Conservation (phyloP, 2,113 vertebrate species). For the Aix galericulata region DNA sequence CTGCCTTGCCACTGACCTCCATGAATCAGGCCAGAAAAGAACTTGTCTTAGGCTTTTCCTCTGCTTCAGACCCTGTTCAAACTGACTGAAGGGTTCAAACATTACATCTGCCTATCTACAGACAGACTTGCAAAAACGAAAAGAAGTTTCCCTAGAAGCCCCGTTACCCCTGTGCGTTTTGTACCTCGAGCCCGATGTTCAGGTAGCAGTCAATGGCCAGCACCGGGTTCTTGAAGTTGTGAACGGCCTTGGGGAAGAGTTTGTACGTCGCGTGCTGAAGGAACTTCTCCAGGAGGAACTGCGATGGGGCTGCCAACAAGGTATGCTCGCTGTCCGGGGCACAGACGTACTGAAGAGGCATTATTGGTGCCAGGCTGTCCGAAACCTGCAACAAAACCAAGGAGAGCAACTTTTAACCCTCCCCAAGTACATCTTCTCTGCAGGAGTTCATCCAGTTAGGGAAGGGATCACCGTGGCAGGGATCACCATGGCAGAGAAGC, state of each 20-base stretch:
- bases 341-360: conserved; percentile 92
- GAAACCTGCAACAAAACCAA: conserved; percentile 80
- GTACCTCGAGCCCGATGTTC: conserved; percentile 93
- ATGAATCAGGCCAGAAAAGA: neutral
- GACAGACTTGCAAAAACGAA: neutral
- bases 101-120: neutral
- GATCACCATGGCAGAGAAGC: neutral
- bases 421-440: neutral
- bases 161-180: neutral
- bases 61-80: neutral
- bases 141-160: neutral
- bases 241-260: conserved; percentile 91
- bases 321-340: conserved; percentile 97
- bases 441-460: neutral
- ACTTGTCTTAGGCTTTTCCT: neutral
- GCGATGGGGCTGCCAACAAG: conserved; percentile 89
- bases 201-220: conserved; percentile 96
- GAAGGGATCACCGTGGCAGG: neutral
- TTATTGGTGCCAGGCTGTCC: conserved; percentile 81
- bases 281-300: conserved; percentile 96
- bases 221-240: conserved; percentile 89
- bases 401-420: neutral
- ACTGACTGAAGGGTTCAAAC: neutral
- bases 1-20: neutral
- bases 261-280: conserved; percentile 91